These are phyloP conservation scores for Danionella dracula DNA, from an alignment of 2,797 vertebrate species.

Conservation along the genomic window DNA sequence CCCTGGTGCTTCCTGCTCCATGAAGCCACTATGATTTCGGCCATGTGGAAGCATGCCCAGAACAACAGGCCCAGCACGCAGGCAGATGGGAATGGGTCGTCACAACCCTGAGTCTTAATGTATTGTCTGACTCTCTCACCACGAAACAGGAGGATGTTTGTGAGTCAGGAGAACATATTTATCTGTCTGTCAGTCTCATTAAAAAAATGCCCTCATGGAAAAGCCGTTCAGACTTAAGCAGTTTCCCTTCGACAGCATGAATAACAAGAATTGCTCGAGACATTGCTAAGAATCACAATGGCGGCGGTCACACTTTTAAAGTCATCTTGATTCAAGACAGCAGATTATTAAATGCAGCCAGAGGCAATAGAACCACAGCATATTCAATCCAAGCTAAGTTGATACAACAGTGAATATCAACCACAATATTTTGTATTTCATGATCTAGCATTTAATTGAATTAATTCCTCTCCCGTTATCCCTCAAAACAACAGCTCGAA, in stretches of 20 bases:
- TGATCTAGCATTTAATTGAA: background rate
- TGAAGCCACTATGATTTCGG: background rate
- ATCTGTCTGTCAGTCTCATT: constrained; percentile 47
- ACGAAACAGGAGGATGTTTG: constrained; percentile 60
- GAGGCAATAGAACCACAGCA: background rate
- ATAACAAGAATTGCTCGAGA: constrained; percentile 3
- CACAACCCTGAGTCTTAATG: constrained; percentile 26
- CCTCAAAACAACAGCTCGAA: background rate
- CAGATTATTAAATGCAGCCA: background rate
- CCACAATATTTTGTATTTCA: constrained; percentile 5
- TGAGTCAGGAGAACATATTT: constrained; percentile 35
- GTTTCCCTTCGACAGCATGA: constrained; percentile 53
- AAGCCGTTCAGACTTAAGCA: constrained; percentile 56
- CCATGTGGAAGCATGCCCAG: constrained; percentile 38
- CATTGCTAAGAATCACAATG: constrained; percentile 24
- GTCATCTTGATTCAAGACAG: constrained; percentile 12
- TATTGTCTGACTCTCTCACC: constrained; percentile 39
- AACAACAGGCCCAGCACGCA: constrained; percentile 35
- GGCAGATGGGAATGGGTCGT: constrained; percentile 31
- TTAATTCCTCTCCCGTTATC: constrained; percentile 14
- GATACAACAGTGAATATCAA: background rate
- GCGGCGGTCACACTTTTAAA: constrained; percentile 16
- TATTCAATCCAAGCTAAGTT: constrained; percentile 8
- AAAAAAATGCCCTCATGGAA: constrained; percentile 59
- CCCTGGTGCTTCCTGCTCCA: constrained; percentile 49